These are phyloP conservation scores for Noturus placidus DNA, from an alignment of 2,113 vertebrate species.

Conservation along the genomic window DNA sequence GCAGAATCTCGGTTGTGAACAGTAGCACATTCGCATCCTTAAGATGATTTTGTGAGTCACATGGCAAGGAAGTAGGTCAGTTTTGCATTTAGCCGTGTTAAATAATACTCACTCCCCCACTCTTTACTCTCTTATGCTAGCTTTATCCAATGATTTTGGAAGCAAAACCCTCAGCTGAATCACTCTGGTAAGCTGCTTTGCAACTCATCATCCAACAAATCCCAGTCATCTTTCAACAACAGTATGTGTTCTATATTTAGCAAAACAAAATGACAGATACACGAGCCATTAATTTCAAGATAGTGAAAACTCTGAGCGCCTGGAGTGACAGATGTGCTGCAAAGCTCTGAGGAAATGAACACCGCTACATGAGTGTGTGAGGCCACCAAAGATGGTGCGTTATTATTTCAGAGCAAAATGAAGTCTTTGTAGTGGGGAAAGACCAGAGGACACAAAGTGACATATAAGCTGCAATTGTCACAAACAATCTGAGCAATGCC, in stretches of 20 bases:
- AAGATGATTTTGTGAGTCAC: constrained; percentile 62
- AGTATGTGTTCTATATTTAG: constrained; percentile 16
- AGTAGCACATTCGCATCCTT: constrained; percentile 2
- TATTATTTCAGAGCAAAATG: constrained; percentile 3
- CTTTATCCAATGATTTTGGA: constrained; percentile 58
- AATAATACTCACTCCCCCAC: constrained; percentile 63
- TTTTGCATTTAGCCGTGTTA: constrained; percentile 65
- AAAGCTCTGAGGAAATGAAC: constrained; percentile 46
- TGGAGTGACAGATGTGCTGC: constrained; percentile 41
- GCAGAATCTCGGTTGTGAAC: neutral
- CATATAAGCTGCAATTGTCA: constrained; percentile 15
- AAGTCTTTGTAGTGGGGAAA: constrained; percentile 1
- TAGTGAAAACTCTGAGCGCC: neutral
- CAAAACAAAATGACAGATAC: constrained; percentile 57
- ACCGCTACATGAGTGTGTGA: constrained; percentile 44
- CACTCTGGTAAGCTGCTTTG: constrained; percentile 71
- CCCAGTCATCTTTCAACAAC: constrained; percentile 40
- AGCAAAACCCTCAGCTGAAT: constrained; percentile 65
- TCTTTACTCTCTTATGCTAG: constrained; percentile 46
- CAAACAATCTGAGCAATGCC: constrained; percentile 57
- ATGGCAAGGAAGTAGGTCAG: constrained; percentile 76
- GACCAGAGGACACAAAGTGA: neutral
- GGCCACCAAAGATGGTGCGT: constrained; percentile 42
- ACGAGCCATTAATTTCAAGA: constrained; percentile 55
- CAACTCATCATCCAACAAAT: constrained; percentile 52